Evolutionary conservation across 2,797 vertebrate genomes (phyloP).

Genomic region (Sphenodon punctatus): DNA sequence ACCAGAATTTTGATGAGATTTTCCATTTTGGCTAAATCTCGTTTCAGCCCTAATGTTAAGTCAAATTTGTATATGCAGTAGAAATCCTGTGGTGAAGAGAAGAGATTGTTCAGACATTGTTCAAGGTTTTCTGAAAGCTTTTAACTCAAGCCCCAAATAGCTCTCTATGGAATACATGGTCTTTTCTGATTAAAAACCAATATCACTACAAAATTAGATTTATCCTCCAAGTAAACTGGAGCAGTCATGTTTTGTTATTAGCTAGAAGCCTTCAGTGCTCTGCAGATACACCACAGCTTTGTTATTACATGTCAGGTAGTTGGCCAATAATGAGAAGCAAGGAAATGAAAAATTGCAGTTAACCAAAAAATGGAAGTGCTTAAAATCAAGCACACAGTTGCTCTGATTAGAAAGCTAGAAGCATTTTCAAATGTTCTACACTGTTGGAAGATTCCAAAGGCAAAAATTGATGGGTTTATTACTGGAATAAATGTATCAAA

Average conservation of each 20-base stretch:
- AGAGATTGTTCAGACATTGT: background rate
- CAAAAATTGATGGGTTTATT: background rate
- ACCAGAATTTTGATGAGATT: no score
- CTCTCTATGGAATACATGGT: background rate
- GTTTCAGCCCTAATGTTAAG: no score
- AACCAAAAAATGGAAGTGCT: background rate
- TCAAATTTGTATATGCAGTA: background rate
- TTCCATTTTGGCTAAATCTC: no score
- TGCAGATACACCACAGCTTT: slow-evolving; percentile 5
- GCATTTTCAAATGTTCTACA: background rate
- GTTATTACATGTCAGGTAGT: background rate
- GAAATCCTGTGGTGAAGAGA: background rate
- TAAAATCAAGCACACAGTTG: slow-evolving; percentile 11
- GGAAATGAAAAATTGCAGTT: background rate
- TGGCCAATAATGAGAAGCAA: slow-evolving; percentile 4
- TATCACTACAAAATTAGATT: slow-evolving; percentile 28
- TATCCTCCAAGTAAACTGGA: slow-evolving; percentile 13
- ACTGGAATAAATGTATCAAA: background rate
- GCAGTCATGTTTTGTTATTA: slow-evolving; percentile 6
- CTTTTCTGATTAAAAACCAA: slow-evolving; percentile 16
- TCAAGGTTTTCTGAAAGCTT: background rate
- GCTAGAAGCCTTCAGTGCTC: background rate
- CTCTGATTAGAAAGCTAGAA: background rate
- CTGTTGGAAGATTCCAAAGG: background rate
- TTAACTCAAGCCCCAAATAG: background rate